Conservation (phyloP, 2,888 invertebrate species). For the Amitus sp. region DNA sequence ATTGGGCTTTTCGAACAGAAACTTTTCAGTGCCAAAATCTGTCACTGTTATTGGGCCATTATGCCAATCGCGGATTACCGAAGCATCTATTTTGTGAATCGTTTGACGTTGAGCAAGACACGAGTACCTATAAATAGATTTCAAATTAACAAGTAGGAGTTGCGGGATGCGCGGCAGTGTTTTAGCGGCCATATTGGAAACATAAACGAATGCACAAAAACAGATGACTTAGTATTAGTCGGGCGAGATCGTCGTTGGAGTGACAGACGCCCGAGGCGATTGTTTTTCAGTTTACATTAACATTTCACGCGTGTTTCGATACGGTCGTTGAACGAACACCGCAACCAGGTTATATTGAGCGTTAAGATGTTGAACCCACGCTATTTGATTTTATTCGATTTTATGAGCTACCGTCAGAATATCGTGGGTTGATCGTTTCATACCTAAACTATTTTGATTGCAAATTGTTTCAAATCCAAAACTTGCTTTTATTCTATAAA, state of each 20-base stretch:
- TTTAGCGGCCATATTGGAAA: conserved; percentile 64
- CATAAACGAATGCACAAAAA: conserved; percentile 60
- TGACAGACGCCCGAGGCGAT: conserved; percentile 62
- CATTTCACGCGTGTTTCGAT: conserved; percentile 58
- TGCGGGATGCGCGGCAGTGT: conserved; percentile 49
- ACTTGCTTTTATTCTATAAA: too few species aligned
- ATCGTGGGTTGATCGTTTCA: conserved; percentile 9
- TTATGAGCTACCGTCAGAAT: conserved; percentile 30
- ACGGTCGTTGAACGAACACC: conserved; percentile 58
- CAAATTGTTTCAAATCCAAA: too few species aligned
- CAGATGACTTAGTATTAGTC: conserved; percentile 56
- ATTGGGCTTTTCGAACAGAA: too few species aligned
- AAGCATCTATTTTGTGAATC: conserved; percentile 33
- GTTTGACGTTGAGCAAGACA: conserved; percentile 38
- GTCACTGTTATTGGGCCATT: conserved; percentile 24
- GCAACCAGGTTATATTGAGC: conserved; percentile 44
- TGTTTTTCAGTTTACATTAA: conserved; percentile 64
- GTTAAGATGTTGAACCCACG: conserved; percentile 46
- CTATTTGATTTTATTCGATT: conserved; percentile 54
- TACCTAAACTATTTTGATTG: too few species aligned
- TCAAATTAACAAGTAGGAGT: conserved; percentile 54
- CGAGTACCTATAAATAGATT: conserved; percentile 57
- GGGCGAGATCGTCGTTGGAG: conserved; percentile 56
- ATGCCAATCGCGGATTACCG: conserved; percentile 22
- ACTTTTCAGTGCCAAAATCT: too few species aligned